These are phyloP conservation scores for Falco berigora DNA, from an alignment of 2,797 vertebrate species.

Conservation along the genomic window DNA sequence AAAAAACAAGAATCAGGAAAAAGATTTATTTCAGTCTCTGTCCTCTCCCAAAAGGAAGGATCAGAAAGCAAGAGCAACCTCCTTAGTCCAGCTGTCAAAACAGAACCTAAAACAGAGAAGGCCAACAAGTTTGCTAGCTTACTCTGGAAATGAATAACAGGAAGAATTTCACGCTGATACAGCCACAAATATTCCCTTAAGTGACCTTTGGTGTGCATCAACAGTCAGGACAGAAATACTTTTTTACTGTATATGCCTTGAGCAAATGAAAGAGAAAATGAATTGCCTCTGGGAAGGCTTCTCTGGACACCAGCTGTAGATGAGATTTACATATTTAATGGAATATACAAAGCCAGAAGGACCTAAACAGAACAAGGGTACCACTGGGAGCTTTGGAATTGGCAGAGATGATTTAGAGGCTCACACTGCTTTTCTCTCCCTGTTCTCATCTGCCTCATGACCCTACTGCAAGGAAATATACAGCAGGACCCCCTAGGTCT, in stretches of 20 bases:
- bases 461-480: background rate
- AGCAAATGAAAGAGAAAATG: background rate
- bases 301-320: background rate
- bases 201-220: background rate
- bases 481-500: background rate
- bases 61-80: background rate
- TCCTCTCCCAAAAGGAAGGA: background rate
- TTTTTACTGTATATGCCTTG: background rate
- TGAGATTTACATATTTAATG: background rate
- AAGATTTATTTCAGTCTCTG: background rate
- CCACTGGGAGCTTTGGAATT: background rate
- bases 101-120: background rate
- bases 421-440: background rate
- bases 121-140: background rate
- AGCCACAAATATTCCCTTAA: background rate
- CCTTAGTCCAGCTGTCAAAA: background rate
- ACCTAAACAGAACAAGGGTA: background rate
- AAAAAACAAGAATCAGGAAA: background rate
- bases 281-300: slow-evolving; percentile 13
- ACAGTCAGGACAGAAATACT: background rate
- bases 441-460: background rate
- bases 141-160: background rate
- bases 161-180: background rate
- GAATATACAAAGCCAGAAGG: background rate
- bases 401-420: background rate